These are phyloP conservation scores for Euzetes globulus DNA, from an alignment of 2,888 invertebrate species.

Conservation along the genomic window DNA sequence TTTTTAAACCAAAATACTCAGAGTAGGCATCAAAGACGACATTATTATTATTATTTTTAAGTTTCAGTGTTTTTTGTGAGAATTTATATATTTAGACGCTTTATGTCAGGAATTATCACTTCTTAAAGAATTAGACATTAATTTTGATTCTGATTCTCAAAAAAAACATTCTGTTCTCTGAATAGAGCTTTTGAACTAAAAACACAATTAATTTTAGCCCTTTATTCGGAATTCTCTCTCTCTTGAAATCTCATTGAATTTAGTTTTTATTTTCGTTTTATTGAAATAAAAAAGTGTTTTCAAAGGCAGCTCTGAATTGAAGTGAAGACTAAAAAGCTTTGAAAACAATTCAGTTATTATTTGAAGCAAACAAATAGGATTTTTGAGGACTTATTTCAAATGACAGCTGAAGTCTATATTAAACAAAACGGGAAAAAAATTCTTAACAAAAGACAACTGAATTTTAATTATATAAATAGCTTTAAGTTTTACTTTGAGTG, in stretches of 20 bases:
- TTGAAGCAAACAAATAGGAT: not conserved
- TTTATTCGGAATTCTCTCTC: not conserved
- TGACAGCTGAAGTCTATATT: constrained; percentile 8
- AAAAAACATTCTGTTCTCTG: not conserved
- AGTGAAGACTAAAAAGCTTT: not conserved
- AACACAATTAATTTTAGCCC: not conserved
- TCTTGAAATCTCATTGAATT: not conserved
- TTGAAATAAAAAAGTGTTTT: not conserved
- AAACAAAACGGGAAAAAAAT: not conserved
- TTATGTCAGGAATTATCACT: not conserved
- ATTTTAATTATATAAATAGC: not conserved
- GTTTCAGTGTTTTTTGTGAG: not conserved
- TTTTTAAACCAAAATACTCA: not conserved
- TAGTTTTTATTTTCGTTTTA: not conserved
- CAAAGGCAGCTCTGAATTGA: constrained; percentile 1
- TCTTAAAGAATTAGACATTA: not conserved
- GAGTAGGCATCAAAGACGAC: not conserved
- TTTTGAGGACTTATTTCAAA: not conserved
- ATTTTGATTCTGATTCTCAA: not conserved
- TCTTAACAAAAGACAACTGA: not conserved
- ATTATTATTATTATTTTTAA: not conserved
- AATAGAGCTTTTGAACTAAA: not conserved
- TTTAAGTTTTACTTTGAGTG: not conserved
- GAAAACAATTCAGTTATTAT: not conserved
- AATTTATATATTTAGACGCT: not conserved